Evolutionary conservation across 2,113 vertebrate genomes (phyloP).

Genomic region (Chloroceryle aenea): DNA sequence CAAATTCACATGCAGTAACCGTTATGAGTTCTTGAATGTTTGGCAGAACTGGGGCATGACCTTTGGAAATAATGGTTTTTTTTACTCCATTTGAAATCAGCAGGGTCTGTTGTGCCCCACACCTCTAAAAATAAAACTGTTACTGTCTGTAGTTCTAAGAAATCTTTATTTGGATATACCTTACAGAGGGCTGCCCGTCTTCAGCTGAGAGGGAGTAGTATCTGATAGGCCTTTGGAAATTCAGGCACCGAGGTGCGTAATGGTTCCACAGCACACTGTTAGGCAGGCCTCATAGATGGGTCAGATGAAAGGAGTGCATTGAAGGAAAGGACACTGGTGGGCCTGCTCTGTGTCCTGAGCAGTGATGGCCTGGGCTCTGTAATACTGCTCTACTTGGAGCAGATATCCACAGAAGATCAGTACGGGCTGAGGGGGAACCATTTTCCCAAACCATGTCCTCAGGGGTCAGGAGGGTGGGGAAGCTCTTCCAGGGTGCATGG

Average conservation of each 20-base stretch:
- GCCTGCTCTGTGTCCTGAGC: neutral
- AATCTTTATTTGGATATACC: neutral
- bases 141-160: neutral
- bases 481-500: neutral
- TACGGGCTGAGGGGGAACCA: neutral
- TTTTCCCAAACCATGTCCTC: neutral
- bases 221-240: neutral
- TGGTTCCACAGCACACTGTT: neutral
- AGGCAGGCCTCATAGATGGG: fast-evolving
- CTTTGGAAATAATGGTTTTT: neutral
- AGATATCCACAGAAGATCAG: neutral
- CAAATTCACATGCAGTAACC: neutral
- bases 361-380: neutral
- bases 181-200: neutral
- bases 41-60: neutral
- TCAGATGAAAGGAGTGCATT: neutral
- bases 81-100: neutral
- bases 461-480: neutral
- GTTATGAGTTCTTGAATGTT: neutral
- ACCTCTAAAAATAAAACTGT: neutral
- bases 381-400: neutral
- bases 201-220: neutral
- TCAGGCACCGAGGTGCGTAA: neutral
- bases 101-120: neutral
- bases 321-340: fast-evolving